A percentile compares a stretch with the other conserved stretches of the same genome.
Conservation (phyloP, 2,888 invertebrate genomes). For the Erpobdella octoculata region DNA sequence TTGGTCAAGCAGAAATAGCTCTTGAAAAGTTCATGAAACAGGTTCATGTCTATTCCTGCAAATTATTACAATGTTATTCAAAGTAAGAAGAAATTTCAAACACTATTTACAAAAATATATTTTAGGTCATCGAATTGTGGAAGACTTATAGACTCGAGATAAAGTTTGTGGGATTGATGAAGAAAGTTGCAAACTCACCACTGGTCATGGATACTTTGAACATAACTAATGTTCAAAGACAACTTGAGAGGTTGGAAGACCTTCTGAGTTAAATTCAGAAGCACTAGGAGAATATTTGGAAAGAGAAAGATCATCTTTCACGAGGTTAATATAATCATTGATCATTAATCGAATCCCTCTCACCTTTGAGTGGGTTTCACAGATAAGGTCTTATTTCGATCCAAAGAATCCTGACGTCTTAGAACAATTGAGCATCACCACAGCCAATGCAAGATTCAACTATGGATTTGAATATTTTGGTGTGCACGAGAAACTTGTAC, state of each 20-base stretch:
- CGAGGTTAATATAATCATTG: too few species aligned
- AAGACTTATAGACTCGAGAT: too few species aligned
- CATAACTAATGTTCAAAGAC: too few species aligned
- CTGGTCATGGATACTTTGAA: too few species aligned
- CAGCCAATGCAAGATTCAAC: conserved; percentile 86
- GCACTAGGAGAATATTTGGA: too few species aligned
- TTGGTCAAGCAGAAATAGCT: conserved; percentile 99
- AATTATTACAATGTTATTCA: neutral
- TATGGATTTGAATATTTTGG: conserved; percentile 99
- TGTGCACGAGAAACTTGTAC: conserved; percentile 87
- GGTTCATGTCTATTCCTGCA: conserved; percentile 54
- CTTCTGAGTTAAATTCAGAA: too few species aligned
- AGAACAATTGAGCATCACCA: conserved; percentile 92
- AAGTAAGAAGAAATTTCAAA: neutral
- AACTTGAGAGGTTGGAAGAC: too few species aligned
- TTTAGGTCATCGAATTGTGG: too few species aligned
- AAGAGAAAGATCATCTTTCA: too few species aligned
- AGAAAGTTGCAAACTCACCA: too few species aligned
- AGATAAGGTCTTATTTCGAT: conserved; percentile 99
- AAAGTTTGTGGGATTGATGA: too few species aligned
- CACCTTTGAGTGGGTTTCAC: conserved; percentile 93
- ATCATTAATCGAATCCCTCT: conserved; percentile 79
- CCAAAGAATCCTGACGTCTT: conserved; percentile 82
- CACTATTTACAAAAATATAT: neutral
- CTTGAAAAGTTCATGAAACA: conserved; percentile 98